These are phyloP conservation scores for Ctenomys sociabilis DNA, from an alignment of 2,113 vertebrate genomes.

Conservation along the genomic window DNA sequence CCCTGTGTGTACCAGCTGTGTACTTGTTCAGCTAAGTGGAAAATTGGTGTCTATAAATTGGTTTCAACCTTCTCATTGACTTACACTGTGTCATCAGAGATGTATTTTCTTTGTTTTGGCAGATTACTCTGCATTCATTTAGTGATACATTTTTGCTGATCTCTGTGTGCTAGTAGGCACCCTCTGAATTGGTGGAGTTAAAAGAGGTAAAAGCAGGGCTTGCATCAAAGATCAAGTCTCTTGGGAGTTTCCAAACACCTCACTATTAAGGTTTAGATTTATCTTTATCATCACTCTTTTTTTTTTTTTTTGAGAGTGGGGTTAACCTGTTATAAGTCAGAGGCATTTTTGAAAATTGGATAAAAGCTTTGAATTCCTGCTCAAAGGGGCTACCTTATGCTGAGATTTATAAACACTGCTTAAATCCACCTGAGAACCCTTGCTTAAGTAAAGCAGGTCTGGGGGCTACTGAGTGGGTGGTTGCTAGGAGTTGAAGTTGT, in stretches of 20 bases:
- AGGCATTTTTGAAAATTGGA: neutral
- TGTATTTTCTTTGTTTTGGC: slow-evolving; percentile 33
- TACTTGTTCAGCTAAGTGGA: neutral
- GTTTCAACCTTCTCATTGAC: neutral
- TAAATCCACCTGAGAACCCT: neutral
- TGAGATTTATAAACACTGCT: neutral
- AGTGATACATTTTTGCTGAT: neutral
- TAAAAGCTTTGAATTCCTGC: neutral
- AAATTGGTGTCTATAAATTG: slow-evolving; percentile 8
- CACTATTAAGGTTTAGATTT: neutral
- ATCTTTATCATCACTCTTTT: neutral
- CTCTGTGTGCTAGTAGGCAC: neutral
- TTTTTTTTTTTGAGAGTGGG: neutral
- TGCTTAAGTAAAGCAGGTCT: neutral
- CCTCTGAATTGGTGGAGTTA: neutral
- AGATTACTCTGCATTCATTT: neutral
- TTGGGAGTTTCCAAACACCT: neutral
- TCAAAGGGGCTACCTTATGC: neutral
- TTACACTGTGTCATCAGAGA: neutral
- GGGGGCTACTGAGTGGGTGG: neutral
- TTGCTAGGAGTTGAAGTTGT: neutral
- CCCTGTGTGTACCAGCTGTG: neutral
- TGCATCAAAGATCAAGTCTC: neutral
- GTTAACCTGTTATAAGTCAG: neutral
- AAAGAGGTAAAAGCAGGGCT: neutral